These are phyloP conservation scores for Hipparchia semele DNA, from an alignment of 2,888 invertebrate genomes.

Conservation along the genomic window DNA sequence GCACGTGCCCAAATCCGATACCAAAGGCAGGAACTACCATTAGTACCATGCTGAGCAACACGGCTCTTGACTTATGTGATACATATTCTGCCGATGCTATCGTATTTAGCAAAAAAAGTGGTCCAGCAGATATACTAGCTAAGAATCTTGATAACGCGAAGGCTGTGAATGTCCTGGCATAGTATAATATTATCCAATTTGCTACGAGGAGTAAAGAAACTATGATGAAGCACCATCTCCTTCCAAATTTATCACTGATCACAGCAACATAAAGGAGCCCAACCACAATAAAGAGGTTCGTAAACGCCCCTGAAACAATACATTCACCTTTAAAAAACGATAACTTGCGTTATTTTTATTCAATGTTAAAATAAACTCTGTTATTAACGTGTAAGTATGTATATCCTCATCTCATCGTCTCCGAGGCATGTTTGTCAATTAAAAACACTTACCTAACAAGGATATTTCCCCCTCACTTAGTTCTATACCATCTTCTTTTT, in stretches of 20 bases:
- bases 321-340: neutral
- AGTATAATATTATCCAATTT: constrained; percentile 13
- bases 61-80: neutral
- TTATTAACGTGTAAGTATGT: neutral
- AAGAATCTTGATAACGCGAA: constrained; percentile 8
- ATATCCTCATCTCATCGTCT: neutral
- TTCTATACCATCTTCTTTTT: neutral
- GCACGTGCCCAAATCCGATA: constrained; percentile 39
- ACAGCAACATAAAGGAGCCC: neutral
- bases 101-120: neutral
- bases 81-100: neutral
- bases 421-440: neutral
- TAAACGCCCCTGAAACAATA: constrained; percentile 1
- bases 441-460: neutral
- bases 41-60: constrained; percentile 1
- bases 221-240: constrained; percentile 1
- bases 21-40: constrained; percentile 26
- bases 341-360: neutral
- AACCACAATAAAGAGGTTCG: neutral
- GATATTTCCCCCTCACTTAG: constrained; percentile 1
- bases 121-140: constrained; percentile 1
- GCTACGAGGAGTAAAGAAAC: neutral
- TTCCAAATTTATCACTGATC: constrained; percentile 6
- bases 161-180: neutral
- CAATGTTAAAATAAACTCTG: too few relatives aligned